These are phyloP conservation scores for Premnoplex brunnescens DNA, from an alignment of 2,797 vertebrate species.

Conservation along the genomic window DNA sequence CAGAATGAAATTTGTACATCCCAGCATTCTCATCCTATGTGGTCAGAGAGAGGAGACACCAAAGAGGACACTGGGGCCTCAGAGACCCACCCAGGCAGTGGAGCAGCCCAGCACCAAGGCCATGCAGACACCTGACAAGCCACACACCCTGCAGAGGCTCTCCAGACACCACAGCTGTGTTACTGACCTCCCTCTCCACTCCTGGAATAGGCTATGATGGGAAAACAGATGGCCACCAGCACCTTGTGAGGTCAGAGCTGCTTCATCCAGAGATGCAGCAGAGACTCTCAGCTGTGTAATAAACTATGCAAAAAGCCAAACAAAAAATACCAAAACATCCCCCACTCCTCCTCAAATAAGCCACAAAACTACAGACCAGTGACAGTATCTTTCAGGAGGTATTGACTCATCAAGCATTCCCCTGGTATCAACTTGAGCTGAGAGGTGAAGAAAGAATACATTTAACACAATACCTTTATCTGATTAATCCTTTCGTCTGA, in stretches of 20 bases:
- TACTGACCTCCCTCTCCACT: neutral
- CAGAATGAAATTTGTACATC: neutral
- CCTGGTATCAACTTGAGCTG: neutral
- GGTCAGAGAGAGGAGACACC: neutral
- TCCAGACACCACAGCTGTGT: rapidly evolving
- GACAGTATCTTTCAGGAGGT: neutral
- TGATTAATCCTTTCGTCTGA: slow-evolving; percentile 76
- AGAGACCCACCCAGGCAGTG: neutral
- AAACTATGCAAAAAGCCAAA: neutral
- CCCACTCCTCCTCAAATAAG: neutral
- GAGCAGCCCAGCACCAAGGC: neutral
- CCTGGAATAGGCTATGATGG: neutral
- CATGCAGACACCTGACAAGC: neutral
- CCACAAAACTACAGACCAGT: neutral
- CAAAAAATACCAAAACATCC: neutral
- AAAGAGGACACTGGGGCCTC: neutral
- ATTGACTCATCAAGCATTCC: neutral
- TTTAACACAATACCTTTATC: slow-evolving; percentile 79
- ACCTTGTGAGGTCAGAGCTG: neutral
- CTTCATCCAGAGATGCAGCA: neutral
- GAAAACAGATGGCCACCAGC: neutral
- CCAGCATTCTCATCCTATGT: neutral
- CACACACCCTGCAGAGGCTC: neutral
- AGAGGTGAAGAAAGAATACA: neutral
- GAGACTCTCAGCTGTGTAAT: rapidly evolving